These are phyloP conservation scores for Euthynnus affinis DNA, from an alignment of 2,797 vertebrate species.

Conservation along the genomic window DNA sequence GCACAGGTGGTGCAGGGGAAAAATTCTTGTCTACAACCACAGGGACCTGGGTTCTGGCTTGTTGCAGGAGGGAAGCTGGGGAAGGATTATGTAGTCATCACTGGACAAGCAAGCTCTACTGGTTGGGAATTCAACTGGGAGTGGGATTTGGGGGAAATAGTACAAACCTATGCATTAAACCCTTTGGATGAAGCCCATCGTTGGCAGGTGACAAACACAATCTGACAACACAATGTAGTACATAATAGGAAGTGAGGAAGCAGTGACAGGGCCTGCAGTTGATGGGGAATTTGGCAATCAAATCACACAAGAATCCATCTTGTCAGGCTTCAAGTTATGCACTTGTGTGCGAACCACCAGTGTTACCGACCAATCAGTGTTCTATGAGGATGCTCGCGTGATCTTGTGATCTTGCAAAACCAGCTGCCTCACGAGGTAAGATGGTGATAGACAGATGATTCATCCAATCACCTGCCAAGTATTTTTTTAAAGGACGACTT, in stretches of 20 bases:
- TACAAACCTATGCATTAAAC: background rate
- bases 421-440: too few relatives aligned
- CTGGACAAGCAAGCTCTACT: background rate
- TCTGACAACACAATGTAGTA: background rate
- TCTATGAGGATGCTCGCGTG: too few relatives aligned
- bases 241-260: background rate
- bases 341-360: too few relatives aligned
- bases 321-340: too few relatives aligned
- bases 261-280: background rate
- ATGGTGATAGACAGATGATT: too few relatives aligned
- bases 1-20: constrained; percentile 5
- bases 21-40: background rate
- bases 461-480: too few relatives aligned
- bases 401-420: too few relatives aligned
- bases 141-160: background rate
- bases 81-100: background rate
- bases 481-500: too few relatives aligned
- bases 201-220: background rate
- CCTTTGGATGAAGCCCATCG: background rate
- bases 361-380: too few relatives aligned
- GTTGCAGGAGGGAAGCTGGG: background rate
- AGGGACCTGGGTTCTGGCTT: background rate
- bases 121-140: background rate
- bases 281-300: background rate
- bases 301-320: background rate